These are phyloP conservation scores for Gnathonemus echidnorhynchus DNA, from an alignment of 2,113 vertebrate genomes.

Conservation along the genomic window DNA sequence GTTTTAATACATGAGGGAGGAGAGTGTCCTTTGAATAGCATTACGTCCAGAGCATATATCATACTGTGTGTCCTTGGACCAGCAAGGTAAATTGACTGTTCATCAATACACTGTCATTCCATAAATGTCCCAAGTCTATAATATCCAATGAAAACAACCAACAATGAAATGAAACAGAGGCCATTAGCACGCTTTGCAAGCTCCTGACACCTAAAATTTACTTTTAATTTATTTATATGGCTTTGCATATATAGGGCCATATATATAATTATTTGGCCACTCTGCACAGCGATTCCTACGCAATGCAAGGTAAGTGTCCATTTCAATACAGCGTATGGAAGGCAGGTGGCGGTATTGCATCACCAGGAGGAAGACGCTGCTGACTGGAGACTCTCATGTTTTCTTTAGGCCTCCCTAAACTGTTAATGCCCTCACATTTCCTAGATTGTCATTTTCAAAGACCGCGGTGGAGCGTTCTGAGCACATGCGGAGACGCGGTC, in stretches of 20 bases:
- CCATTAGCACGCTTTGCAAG: constrained; percentile 3
- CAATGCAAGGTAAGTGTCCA: neutral
- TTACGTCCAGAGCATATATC: neutral
- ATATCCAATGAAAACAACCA: neutral
- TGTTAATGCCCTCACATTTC: constrained; percentile 1
- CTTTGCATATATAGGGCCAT: constrained; percentile 3
- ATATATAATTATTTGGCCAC: constrained; percentile 1
- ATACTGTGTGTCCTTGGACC: neutral
- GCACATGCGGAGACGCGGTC: too few relatives aligned
- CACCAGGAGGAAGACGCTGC: neutral
- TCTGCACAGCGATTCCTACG: neutral
- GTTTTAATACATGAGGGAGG: neutral
- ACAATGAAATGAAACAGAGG: constrained; percentile 8
- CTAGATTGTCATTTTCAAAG: constrained; percentile 7
- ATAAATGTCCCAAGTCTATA: neutral
- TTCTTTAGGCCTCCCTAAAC: neutral
- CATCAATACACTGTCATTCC: constrained; percentile 4
- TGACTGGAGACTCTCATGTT: neutral
- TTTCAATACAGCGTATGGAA: neutral
- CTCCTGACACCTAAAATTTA: neutral
- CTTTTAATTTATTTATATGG: constrained; percentile 7
- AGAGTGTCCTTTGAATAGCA: neutral
- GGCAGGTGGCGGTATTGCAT: constrained; percentile 24
- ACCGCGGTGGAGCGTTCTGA: neutral
- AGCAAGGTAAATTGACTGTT: neutral